phyloP scores from a whole-genome alignment of 2,113 vertebrate species.

The Pteronura brasiliensis region DNA sequence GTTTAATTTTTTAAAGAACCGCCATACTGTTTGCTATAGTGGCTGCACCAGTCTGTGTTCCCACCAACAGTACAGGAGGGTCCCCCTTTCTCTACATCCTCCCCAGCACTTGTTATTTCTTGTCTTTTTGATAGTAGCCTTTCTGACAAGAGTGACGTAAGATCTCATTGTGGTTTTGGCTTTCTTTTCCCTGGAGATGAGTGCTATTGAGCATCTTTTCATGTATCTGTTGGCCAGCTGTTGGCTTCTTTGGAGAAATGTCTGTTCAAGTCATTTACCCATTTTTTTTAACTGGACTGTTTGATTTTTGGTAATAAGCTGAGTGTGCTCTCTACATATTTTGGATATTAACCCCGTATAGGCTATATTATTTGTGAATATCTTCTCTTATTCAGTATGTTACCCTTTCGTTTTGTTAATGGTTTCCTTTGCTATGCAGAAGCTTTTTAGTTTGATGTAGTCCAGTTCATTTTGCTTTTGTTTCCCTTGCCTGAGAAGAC shows the following conservation, averaged over 20 bases:
- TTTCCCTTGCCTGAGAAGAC: no score
- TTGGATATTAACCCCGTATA: background rate
- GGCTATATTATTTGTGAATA: background rate
- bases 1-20: background rate
- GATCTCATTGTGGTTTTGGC: background rate
- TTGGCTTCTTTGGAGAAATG: background rate
- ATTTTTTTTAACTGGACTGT: background rate
- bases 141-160: background rate
- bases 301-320: background rate
- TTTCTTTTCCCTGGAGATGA: background rate
- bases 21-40: background rate
- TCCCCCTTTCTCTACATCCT: background rate
- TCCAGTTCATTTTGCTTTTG: no score
- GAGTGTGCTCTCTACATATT: background rate
- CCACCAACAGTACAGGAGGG: background rate
- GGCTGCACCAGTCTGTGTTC: background rate
- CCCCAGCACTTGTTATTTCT: background rate
- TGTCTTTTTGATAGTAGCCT: background rate
- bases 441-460: no score
- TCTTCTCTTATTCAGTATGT: background rate
- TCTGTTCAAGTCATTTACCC: background rate
- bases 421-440: no score
- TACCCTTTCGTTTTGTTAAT: background rate
- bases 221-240: background rate
- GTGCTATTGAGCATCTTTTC: background rate